A percentile compares a stretch with the other conserved stretches of the same genome.
phyloP scores from a whole-genome alignment of 2,888 invertebrate genomes.

The Scrobipalpa atriplicella region DNA sequence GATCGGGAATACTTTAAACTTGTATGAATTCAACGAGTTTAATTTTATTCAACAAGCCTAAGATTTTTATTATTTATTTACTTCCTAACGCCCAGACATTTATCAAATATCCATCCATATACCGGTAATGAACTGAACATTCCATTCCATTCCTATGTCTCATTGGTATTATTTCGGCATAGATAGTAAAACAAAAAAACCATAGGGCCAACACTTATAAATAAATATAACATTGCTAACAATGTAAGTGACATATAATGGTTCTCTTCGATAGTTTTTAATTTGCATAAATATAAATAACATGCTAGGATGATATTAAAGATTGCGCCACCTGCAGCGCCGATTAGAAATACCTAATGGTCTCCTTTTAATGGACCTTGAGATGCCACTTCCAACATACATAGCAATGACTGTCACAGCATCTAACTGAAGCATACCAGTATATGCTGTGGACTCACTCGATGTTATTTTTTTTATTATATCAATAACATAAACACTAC shows the following conservation, averaged over 20 bases:
- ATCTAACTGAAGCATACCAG: conserved; percentile 61
- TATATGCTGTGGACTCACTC: conserved; percentile 53
- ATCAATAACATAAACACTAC: conserved; percentile 55
- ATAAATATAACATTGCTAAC: conserved; percentile 54
- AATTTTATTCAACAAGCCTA: too few species aligned
- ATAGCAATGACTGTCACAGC: conserved; percentile 60
- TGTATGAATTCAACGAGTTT: too few species aligned
- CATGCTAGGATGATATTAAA: conserved; percentile 55
- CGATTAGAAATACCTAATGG: conserved; percentile 50
- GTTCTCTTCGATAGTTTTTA: conserved; percentile 48
- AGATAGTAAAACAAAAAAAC: conserved; percentile 56
- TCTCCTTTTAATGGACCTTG: conserved; percentile 54
- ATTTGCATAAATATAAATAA: conserved; percentile 54
- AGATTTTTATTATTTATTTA: too few species aligned
- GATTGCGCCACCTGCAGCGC: conserved; percentile 49
- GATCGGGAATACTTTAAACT: too few species aligned
- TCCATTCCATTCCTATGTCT: conserved; percentile 52
- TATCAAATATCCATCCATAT: conserved; percentile 47
- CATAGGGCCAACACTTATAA: conserved; percentile 61
- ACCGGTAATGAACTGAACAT: conserved; percentile 47
- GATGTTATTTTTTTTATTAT: conserved; percentile 54
- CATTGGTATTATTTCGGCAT: conserved; percentile 56
- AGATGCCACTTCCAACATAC: conserved; percentile 56
- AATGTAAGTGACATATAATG: conserved; percentile 51
- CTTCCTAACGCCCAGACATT: too few species aligned